A percentile compares a stretch with the other conserved stretches of the same genome.
These are phyloP conservation scores for Patella pellucida DNA, from an alignment of 2,888 invertebrate genomes.

Conservation along the genomic window DNA sequence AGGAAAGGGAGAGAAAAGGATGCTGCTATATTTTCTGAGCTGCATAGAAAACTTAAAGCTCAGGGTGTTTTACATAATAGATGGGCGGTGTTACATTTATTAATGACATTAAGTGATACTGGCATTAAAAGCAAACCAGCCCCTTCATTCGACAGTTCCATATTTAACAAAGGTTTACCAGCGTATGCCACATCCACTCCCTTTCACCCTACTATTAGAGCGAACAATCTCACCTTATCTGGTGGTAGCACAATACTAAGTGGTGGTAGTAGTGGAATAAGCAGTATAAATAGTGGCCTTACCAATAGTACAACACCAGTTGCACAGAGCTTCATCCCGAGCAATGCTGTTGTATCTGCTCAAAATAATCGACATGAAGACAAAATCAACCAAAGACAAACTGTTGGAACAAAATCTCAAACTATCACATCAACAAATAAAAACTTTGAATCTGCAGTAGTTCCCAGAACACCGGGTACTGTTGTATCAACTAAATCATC, in stretches of 20 bases:
- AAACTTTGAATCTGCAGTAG: not conserved
- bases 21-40: conserved; percentile 69
- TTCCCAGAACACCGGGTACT: not conserved
- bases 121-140: conserved; percentile 19
- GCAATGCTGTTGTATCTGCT: not conserved
- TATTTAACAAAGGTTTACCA: conserved; percentile 50
- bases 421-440: not conserved
- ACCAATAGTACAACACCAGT: conserved; percentile 55
- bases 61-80: conserved; percentile 77
- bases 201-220: conserved; percentile 37
- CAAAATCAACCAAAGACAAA: not conserved
- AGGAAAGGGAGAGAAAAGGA: conserved; percentile 66
- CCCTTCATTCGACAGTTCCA: conserved; percentile 30
- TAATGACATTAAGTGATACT: conserved; percentile 57
- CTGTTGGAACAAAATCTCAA: not conserved
- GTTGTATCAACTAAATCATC: not conserved
- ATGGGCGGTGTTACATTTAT: conserved; percentile 73
- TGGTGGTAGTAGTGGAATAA: conserved; percentile 63
- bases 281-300: conserved; percentile 59
- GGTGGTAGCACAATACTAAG: conserved; percentile 32
- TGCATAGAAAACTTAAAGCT: conserved; percentile 71
- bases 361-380: not conserved
- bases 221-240: conserved; percentile 15
- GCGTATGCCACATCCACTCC: conserved; percentile 61
- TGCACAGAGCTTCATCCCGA: conserved; percentile 60